Evolutionary conservation across 2,888 invertebrate species (phyloP), one percentile per base, ranked within the genome.

Genomic region (Chymomyza amoena): DNA sequence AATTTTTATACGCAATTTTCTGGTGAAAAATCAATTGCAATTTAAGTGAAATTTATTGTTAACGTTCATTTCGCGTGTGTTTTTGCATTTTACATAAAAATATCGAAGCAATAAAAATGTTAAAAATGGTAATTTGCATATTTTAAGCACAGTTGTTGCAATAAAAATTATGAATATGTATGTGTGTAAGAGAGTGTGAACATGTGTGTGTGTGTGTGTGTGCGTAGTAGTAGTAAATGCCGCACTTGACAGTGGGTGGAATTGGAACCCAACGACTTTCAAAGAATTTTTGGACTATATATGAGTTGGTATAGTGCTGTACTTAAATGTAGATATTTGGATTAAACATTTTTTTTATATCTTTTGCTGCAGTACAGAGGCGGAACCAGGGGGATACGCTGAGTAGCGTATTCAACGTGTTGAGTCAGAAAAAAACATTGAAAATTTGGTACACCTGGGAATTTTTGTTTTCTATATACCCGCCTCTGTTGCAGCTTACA

Each of bases 381-480:
- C 32, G 25, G 15, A 10, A n/a, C 52, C 28, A 32, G 9, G 52
- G 25, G 51, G 28, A 15, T 28, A 25, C 25, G 25, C 25, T 25
- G 25, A 25, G 25, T 25, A 25, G 25, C 25, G 25, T 25, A 25
- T 25, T 25, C 2, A 25, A 2, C 3, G 2, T 2, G 25, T 25
- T 25, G 25, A 25, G 25, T 25, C 25, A 25, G 25, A 25, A 25
- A 25, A 25, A 25, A 16, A 16, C n/a, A 5, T 32, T n/a, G 52
- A 88, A 88, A 84, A 84, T 84, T 88, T 85, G 88, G 82, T 88
- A 77, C 86, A 86, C 81, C 88, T 84, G 88, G 87, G 87, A 85
- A 85, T 84, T 75, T 68, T 68, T 25, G 25, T 25, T 25, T 66
- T 69, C 65, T 69, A 51, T 59, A 57, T 70, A 68, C 68, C 66